phyloP scores from a whole-genome alignment of 92 coral and sea anemone species.

The Desmophyllum pertusum region DNA sequence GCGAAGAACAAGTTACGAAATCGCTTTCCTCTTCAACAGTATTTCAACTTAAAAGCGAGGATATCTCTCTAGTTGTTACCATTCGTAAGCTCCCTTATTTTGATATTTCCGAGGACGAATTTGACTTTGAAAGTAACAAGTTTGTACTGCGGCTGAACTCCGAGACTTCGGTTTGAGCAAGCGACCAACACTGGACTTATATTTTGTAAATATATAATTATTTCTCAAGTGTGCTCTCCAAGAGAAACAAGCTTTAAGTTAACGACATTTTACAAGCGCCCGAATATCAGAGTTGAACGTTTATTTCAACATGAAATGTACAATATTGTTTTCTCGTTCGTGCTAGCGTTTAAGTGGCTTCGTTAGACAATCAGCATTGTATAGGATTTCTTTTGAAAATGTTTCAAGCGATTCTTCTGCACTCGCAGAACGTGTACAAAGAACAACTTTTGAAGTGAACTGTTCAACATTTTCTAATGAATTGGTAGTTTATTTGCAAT shows the following conservation, averaged over 20 bases:
- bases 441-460: not conserved
- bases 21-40: constrained; percentile 92
- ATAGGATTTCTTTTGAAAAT: constrained; percentile 26
- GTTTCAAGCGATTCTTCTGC: constrained; percentile 14
- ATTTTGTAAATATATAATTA: constrained; percentile 32
- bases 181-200: not conserved
- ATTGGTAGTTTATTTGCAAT: not conserved
- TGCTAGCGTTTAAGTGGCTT: constrained; percentile 4
- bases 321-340: constrained; percentile 27
- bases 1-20: constrained; percentile 96
- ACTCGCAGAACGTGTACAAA: constrained; percentile 1
- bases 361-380: not conserved
- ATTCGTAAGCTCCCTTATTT: constrained; percentile 86
- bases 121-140: constrained; percentile 96
- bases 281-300: constrained; percentile 7
- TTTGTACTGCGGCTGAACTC: constrained; percentile 93
- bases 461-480: constrained; percentile 8
- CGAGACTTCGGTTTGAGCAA: constrained; percentile 87
- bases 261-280: constrained; percentile 5
- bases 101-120: constrained; percentile 87
- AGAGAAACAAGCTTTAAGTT: constrained; percentile 35
- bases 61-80: constrained; percentile 80
- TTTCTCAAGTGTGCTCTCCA: constrained; percentile 40
- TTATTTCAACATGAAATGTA: constrained; percentile 31
- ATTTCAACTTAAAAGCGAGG: constrained; percentile 90